phyloP scores from a whole-genome alignment of 2,797 vertebrate species.

The Enteromius treurensis region DNA sequence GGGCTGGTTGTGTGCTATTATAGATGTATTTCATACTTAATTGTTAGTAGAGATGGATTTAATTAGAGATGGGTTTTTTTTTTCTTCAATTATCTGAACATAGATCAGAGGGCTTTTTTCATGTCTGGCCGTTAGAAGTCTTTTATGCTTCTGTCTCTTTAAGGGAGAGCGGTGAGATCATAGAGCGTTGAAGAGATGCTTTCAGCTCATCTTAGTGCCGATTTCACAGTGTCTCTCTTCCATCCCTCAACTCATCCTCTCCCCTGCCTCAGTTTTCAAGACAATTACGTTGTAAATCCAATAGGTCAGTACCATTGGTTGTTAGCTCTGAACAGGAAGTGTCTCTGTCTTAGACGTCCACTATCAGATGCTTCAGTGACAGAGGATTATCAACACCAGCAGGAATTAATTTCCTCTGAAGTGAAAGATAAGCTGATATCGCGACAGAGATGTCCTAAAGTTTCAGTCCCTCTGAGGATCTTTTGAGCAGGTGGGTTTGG shows the following conservation, averaged over 20 bases:
- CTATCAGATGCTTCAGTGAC: constrained; percentile 13
- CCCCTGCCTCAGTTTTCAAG: constrained; percentile 2
- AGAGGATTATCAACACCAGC: constrained; percentile 18
- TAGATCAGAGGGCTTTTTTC: constrained; percentile 44
- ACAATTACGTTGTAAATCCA: constrained; percentile 4
- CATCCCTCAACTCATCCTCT: constrained; percentile 11
- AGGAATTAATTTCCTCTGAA: constrained; percentile 30
- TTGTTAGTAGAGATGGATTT: not conserved
- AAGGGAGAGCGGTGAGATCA: constrained; percentile 39
- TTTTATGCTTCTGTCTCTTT: constrained; percentile 30
- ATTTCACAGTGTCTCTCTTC: not conserved
- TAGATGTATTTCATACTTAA: not conserved
- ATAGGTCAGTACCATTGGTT: constrained; percentile 22
- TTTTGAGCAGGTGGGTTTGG: constrained; percentile 17
- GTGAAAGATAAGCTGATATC: constrained; percentile 13
- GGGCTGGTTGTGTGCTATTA: not conserved
- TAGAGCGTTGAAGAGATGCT: constrained; percentile 11
- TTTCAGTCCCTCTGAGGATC: constrained; percentile 41
- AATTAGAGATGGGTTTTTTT: not conserved
- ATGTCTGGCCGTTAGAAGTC: constrained; percentile 1
- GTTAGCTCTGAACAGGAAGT: constrained; percentile 25
- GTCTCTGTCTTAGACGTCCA: constrained; percentile 21
- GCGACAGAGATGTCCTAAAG: not conserved
- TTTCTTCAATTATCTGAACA: constrained; percentile 5
- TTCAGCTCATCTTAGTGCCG: constrained; percentile 31